phyloP scores from a whole-genome alignment of 2,888 invertebrate genomes.

The Eupeodes latifasciatus region DNA sequence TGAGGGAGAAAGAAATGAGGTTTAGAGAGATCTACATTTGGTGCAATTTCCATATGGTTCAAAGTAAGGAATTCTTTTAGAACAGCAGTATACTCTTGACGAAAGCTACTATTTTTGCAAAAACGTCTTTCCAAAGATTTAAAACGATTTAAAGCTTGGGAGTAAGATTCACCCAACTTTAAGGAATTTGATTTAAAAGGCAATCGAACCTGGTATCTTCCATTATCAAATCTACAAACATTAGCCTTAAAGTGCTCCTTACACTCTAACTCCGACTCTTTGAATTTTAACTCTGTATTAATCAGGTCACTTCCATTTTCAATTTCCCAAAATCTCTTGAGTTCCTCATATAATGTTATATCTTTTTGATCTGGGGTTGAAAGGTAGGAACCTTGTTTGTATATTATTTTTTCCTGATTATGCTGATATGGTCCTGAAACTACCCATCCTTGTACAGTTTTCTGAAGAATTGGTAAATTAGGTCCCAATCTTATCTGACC shows the following conservation, averaged over 20 bases:
- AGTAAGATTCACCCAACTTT: background rate
- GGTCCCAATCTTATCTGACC: no score
- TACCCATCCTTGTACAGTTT: slow-evolving; percentile 44
- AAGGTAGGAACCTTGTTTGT: background rate
- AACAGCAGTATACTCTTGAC: slow-evolving; percentile 14
- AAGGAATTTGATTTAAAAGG: background rate
- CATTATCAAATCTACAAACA: background rate
- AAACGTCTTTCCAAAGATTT: slow-evolving; percentile 11
- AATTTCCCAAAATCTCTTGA: slow-evolving; percentile 14
- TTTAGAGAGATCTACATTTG: background rate
- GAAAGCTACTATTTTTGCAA: background rate
- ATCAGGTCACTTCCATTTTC: background rate
- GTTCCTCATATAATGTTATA: slow-evolving; percentile 1
- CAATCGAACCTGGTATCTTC: background rate
- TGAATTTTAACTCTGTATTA: background rate
- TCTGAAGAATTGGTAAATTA: slow-evolving; percentile 33
- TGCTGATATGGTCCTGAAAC: slow-evolving; percentile 50
- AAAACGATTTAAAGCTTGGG: background rate
- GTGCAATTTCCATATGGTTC: slow-evolving; percentile 2
- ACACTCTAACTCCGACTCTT: background rate
- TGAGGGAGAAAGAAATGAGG: slow-evolving; percentile 9
- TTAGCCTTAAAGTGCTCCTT: background rate
- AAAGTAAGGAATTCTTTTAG: background rate
- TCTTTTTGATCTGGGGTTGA: background rate
- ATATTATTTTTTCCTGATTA: background rate